Conservation (phyloP, 2,888 invertebrate species). For the Gnatocerus cornutus region DNA sequence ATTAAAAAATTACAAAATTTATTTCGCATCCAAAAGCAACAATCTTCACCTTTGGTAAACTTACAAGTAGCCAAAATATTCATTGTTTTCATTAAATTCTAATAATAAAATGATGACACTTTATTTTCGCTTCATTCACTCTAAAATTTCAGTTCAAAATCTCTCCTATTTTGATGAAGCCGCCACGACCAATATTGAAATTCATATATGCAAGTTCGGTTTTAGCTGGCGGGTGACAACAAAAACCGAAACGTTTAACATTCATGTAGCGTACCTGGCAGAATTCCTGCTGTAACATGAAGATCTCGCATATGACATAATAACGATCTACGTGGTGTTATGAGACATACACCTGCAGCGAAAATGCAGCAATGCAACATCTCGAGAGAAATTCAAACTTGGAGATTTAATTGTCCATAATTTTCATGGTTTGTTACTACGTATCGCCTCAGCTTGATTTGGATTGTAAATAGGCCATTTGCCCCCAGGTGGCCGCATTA, state of each 20-base stretch:
- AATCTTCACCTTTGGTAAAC: too few species aligned
- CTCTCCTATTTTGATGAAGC: conserved; percentile 23
- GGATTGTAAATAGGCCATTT: conserved; percentile 26
- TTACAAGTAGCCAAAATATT: too few species aligned
- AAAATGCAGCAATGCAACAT: conserved; percentile 34
- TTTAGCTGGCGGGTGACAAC: conserved; percentile 40
- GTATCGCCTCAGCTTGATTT: conserved; percentile 9
- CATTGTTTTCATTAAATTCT: too few species aligned
- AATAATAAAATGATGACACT: too few species aligned
- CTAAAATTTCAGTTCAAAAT: neutral
- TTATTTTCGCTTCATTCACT: too few species aligned
- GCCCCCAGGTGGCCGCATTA: conserved; percentile 24
- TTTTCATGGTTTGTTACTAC: conserved; percentile 19
- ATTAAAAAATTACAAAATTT: too few species aligned
- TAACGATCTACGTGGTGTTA: conserved; percentile 47
- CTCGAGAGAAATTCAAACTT: conserved; percentile 1
- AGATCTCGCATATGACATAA: conserved; percentile 51
- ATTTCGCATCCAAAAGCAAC: too few species aligned
- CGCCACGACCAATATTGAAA: conserved; percentile 35
- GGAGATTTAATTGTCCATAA: conserved; percentile 42
- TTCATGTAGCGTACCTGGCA: conserved; percentile 46
- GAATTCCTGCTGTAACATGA: conserved; percentile 48
- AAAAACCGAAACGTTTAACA: conserved; percentile 45
- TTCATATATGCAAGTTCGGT: conserved; percentile 32
- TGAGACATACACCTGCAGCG: conserved; percentile 22